A percentile compares a stretch with the other conserved stretches of the same genome.
Conservation (phyloP, 2,888 invertebrate genomes). For the Nomada fabriciana region DNA sequence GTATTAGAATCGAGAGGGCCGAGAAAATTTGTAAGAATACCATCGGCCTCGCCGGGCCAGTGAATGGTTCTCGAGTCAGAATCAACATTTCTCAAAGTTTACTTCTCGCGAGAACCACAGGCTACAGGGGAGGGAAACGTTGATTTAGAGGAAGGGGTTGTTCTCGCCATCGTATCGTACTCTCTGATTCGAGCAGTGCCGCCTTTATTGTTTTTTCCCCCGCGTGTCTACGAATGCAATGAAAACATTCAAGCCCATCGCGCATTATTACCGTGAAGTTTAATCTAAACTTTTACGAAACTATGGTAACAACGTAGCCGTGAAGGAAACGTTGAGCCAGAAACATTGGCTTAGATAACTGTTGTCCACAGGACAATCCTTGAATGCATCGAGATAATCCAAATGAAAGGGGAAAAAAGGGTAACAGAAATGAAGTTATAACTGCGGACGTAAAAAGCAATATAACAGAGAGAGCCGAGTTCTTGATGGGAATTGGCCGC, state of each 20-base stretch:
- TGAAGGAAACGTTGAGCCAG: background rate
- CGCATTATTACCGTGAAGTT: slow-evolving; percentile 25
- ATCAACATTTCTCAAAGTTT: slow-evolving; percentile 47
- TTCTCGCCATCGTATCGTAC: slow-evolving; percentile 14
- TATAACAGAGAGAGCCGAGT: background rate
- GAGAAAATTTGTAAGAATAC: slow-evolving; percentile 39
- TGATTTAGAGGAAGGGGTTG: slow-evolving; percentile 39
- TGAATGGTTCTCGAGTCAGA: slow-evolving; percentile 31
- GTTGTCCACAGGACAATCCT: background rate
- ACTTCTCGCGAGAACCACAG: slow-evolving; percentile 15
- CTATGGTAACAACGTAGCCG: background rate
- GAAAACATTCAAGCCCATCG: slow-evolving; percentile 14
- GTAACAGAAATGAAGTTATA: slow-evolving; percentile 12
- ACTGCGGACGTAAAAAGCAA: slow-evolving; percentile 2
- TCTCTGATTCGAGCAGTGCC: slow-evolving; percentile 14
- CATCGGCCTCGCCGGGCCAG: background rate
- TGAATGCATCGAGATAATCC: slow-evolving; percentile 16
- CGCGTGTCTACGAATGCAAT: background rate
- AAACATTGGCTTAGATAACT: slow-evolving; percentile 4
- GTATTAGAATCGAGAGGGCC: slow-evolving; percentile 3
- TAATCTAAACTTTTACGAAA: slow-evolving; percentile 16
- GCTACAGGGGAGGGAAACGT: slow-evolving; percentile 14
- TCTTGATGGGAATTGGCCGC: slow-evolving; percentile 7
- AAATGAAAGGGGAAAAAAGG: slow-evolving; percentile 7
- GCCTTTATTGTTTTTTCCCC: slow-evolving; percentile 26